A percentile compares a stretch with the other conserved stretches of the same genome.
Evolutionary conservation across 2,888 invertebrate species (phyloP).

Genomic region (Calliphora vomitoria): DNA sequence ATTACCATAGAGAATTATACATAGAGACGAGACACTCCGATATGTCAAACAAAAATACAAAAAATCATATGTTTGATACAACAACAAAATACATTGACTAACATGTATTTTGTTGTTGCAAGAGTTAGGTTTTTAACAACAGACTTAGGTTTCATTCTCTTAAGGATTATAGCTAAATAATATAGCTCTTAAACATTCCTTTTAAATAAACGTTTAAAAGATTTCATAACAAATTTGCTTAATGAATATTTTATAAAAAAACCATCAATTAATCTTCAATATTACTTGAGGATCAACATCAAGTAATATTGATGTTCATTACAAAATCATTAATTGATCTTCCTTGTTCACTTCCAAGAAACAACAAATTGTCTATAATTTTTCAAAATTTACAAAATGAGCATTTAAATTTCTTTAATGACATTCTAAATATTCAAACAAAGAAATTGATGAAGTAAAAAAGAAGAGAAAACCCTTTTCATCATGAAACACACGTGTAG

Average conservation of each 20-base stretch:
- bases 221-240: too few species aligned
- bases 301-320: not conserved
- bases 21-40: too few species aligned
- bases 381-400: constrained; percentile 7
- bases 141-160: too few species aligned
- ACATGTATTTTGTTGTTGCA: too few species aligned
- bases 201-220: too few species aligned
- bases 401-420: constrained; percentile 8
- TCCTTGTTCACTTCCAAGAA: not conserved
- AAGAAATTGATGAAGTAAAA: not conserved
- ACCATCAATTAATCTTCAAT: not conserved
- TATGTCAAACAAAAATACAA: too few species aligned
- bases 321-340: constrained; percentile 20
- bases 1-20: too few species aligned
- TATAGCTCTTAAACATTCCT: too few species aligned
- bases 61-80: too few species aligned
- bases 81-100: too few species aligned
- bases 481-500: constrained; percentile 46
- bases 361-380: constrained; percentile 26
- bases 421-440: constrained; percentile 28
- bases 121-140: too few species aligned
- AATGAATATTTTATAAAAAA: not conserved
- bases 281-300: not conserved
- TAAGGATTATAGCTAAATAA: too few species aligned
- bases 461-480: constrained; percentile 37